Base-by-base conservation (phyloP, 2,113 vertebrate species). In the Heterochromis multidens region DNA sequence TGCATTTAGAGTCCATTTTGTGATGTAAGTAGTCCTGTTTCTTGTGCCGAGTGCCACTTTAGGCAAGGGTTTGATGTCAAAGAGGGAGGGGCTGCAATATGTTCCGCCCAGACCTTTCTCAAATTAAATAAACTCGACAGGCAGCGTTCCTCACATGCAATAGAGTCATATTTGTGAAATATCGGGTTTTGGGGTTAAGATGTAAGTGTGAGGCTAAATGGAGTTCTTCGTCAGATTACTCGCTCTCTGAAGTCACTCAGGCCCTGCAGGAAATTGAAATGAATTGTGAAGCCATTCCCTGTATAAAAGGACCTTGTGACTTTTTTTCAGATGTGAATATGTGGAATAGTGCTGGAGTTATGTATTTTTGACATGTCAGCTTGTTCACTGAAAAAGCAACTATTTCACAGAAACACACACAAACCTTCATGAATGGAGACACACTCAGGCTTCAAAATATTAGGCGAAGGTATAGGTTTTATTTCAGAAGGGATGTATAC, bases 1-100 rank as follows among this genome's bases (percentile, higher is more conserved):
- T 94, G 90, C 92, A 94, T 95, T 95, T 94, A 95, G 77, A 92
- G 88, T 94, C 93, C 87, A 93, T 94, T 95, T 95, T 90, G 93
- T 87, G 91, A 93, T 94, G 91, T 94, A 95, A 95, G 91, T 94
- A 90, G 88, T 82, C 83, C 80, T 89, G 93, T 91, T 93, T 90
- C 83, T 93, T 88, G 80, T 91, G 91, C 61, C 56, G 86, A 90
- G 81, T 60, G 65, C 59, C 83, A 92, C 91, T 89, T 90, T 62
- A 93, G 90, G 88, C 88, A 23, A 88, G 67, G 79, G 87, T 92
- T 92, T 92, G 87, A 95, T 93, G 92, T 91, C 77, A 88, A 70
- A 92, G 70, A 89, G 87, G 86, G 86, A 90, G 82, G 94, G 87
- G 88, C 76, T 74, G 91, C 35, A 83, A 90, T 87, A 74, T 43